phyloP scores from a whole-genome alignment of 2,113 vertebrate species.

The Galeopterus variegatus region DNA sequence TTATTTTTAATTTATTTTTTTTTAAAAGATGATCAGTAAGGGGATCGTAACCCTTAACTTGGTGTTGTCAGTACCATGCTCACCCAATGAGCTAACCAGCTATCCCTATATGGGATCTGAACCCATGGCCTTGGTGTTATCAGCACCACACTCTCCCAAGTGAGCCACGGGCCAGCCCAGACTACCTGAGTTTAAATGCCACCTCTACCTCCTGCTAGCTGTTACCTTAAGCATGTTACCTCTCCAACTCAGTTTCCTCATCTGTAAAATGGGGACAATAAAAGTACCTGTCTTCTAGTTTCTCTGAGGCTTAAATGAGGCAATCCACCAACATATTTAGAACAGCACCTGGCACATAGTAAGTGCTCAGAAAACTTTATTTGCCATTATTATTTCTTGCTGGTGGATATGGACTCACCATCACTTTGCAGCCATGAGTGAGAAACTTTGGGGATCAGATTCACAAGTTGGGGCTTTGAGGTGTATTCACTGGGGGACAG shows the following conservation, averaged over 20 bases:
- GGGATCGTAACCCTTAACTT: too few species aligned
- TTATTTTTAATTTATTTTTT: too few species aligned
- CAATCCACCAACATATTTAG: neutral
- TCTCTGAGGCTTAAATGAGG: neutral
- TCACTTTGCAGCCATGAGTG: slow-evolving; percentile 1
- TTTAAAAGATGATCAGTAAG: too few species aligned
- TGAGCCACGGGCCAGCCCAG: too few species aligned
- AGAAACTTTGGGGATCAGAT: neutral
- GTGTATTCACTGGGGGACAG: neutral
- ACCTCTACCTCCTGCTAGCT: neutral
- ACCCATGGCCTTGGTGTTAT: too few species aligned
- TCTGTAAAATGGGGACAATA: neutral
- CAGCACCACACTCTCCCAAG: too few species aligned
- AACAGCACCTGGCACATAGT: neutral
- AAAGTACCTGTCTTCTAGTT: slow-evolving; percentile 50
- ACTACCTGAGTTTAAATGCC: neutral
- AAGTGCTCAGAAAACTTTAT: neutral
- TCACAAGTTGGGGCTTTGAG: neutral
- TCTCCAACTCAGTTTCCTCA: neutral
- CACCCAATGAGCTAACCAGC: too few species aligned
- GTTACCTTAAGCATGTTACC: neutral
- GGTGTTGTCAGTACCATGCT: too few species aligned
- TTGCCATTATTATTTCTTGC: neutral
- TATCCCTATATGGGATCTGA: too few species aligned
- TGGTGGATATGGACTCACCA: neutral